Evolutionary conservation across 2,888 invertebrate genomes (phyloP).

Genomic region (Brachyopa scutellaris): DNA sequence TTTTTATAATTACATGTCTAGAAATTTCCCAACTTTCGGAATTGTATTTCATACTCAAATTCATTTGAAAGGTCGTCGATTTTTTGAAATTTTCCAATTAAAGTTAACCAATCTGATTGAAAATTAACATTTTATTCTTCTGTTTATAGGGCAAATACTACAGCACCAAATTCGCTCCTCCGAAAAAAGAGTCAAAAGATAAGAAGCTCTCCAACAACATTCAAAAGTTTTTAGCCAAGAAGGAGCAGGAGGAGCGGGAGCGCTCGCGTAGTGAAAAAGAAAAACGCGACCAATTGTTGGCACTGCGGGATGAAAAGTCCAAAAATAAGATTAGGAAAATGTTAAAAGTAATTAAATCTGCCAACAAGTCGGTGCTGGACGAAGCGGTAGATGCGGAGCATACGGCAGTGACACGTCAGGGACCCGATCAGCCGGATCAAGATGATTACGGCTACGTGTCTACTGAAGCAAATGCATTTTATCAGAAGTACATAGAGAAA

Average conservation of each 20-base stretch:
- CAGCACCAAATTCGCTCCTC: constrained; percentile 90
- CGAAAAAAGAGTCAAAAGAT: constrained; percentile 89
- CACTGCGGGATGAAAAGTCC: constrained; percentile 88
- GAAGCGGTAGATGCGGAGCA: constrained; percentile 91
- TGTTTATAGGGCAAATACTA: constrained; percentile 84
- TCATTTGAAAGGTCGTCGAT: neutral
- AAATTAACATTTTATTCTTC: neutral
- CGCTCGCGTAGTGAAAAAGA: constrained; percentile 85
- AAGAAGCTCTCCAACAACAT: constrained; percentile 89
- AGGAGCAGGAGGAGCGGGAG: constrained; percentile 89
- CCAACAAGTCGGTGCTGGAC: constrained; percentile 92
- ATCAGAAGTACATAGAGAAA: constrained; percentile 93
- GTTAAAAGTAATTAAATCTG: constrained; percentile 93
- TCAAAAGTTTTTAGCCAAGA: constrained; percentile 91
- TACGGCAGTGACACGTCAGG: constrained; percentile 88
- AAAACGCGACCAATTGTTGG: constrained; percentile 86
- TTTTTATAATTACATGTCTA: constrained; percentile 5
- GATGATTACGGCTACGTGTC: constrained; percentile 96
- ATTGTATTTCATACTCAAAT: neutral
- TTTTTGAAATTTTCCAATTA: neutral
- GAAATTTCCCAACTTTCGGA: constrained; percentile 3
- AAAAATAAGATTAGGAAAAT: constrained; percentile 89
- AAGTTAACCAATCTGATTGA: neutral
- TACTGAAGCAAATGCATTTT: constrained; percentile 90
- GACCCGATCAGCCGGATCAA: constrained; percentile 91